These are phyloP conservation scores for Megaleporinus macrocephalus DNA, from an alignment of 2,113 vertebrate genomes.

Conservation along the genomic window DNA sequence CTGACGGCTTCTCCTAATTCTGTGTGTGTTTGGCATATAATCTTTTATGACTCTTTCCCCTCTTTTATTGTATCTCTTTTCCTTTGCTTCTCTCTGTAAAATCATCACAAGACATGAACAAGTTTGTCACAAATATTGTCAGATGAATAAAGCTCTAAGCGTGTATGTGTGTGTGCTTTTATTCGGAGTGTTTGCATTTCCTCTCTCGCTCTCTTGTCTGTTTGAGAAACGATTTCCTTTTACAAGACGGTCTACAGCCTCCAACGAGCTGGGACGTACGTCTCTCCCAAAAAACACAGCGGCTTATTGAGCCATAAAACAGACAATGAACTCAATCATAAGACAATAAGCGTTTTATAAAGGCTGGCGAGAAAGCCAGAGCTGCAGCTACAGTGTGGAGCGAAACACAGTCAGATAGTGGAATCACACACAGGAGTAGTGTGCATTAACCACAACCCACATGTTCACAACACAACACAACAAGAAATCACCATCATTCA, in stretches of 20 bases:
- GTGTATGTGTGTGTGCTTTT: slow-evolving; percentile 23
- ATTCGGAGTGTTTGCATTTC: not conserved
- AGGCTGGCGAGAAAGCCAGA: slow-evolving; percentile 38
- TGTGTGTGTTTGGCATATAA: not conserved
- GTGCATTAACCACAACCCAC: not conserved
- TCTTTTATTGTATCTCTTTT: not conserved
- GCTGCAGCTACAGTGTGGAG: not conserved
- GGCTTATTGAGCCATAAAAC: slow-evolving; percentile 8
- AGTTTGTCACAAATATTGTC: not conserved
- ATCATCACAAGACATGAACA: not conserved
- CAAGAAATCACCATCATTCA: no score
- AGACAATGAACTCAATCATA: slow-evolving; percentile 9
- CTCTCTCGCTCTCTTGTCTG: slow-evolving; percentile 40
- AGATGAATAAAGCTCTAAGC: not conserved
- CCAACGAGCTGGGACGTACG: not conserved
- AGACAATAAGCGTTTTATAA: not conserved
- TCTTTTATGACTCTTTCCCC: not conserved
- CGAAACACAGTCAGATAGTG: not conserved
- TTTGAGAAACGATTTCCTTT: slow-evolving; percentile 12
- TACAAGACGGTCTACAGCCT: not conserved
- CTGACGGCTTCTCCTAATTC: no score
- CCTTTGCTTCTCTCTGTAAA: not conserved
- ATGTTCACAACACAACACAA: no score
- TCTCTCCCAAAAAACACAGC: slow-evolving; percentile 33
- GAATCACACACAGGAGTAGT: not conserved